A percentile compares a stretch with the other conserved stretches of the same genome.
Conservation (phyloP, 2,888 invertebrate species). For the Carterocephalus palaemon region DNA sequence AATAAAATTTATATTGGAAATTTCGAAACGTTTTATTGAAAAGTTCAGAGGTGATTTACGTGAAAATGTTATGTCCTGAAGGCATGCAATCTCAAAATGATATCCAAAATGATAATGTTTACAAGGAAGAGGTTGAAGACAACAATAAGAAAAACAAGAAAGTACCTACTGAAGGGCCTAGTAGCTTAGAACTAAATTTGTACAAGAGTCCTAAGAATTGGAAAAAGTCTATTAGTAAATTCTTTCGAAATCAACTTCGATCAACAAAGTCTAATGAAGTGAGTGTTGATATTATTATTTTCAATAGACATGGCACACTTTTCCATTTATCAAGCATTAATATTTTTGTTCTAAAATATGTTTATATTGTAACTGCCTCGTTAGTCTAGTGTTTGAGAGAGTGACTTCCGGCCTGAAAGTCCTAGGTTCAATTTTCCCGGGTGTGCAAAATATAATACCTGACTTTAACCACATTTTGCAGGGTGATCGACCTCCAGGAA, state of each 20-base stretch:
- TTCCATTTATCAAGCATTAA: no score
- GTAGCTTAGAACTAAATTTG: constrained; percentile 54
- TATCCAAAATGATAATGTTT: constrained; percentile 47
- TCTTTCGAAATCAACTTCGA: constrained; percentile 66
- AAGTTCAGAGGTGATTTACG: constrained; percentile 44
- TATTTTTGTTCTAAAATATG: no score
- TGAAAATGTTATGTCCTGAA: constrained; percentile 65
- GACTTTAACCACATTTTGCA: no score
- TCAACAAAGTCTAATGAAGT: constrained; percentile 70
- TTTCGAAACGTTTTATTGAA: constrained; percentile 48
- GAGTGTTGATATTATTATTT: constrained; percentile 35
- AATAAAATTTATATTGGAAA: constrained; percentile 39
- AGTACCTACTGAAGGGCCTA: constrained; percentile 49
- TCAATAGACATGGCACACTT: no score
- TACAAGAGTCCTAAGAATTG: constrained; percentile 64
- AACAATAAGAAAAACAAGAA: constrained; percentile 49
- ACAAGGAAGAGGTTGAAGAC: constrained; percentile 49
- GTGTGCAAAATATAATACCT: no score
- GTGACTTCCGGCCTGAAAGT: no score
- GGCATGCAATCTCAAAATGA: constrained; percentile 52
- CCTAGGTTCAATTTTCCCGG: no score
- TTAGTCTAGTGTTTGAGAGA: neutral
- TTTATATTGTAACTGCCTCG: no score
- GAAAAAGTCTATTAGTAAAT: constrained; percentile 70
- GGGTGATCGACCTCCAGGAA: constrained; percentile 64